Percentiles rank a stretch among this genome's conserved stretches.
These are phyloP conservation scores for Argyrosomus japonicus DNA, from an alignment of 2,113 vertebrate genomes.

Conservation along the genomic window DNA sequence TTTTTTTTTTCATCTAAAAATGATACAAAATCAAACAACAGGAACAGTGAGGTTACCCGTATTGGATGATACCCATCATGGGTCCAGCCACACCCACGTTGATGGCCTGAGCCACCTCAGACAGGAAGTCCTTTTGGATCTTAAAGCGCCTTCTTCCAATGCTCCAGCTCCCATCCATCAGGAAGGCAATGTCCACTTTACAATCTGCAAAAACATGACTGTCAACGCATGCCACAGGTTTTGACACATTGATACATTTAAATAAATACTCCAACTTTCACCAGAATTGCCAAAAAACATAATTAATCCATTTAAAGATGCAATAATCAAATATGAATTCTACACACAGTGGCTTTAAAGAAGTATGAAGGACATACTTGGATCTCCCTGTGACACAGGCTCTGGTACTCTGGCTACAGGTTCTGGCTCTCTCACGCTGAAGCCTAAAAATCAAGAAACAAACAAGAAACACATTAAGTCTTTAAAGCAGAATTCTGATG, in stretches of 20 bases:
- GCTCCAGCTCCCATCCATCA: slow-evolving; percentile 96
- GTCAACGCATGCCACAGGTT: not conserved
- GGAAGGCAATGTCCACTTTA: slow-evolving; percentile 92
- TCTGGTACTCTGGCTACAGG: slow-evolving; percentile 82
- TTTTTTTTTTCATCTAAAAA: not conserved
- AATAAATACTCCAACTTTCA: not conserved
- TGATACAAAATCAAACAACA: not conserved
- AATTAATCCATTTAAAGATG: not conserved
- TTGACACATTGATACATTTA: not conserved
- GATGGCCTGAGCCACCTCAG: slow-evolving; percentile 88
- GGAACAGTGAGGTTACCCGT: slow-evolving; percentile 84
- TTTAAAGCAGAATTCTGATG: not conserved
- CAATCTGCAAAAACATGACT: slow-evolving; percentile 84
- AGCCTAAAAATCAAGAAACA: slow-evolving; percentile 82
- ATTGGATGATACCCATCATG: slow-evolving; percentile 96
- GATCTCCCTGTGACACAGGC: slow-evolving; percentile 87
- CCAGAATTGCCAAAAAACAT: not conserved
- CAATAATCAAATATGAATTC: not conserved
- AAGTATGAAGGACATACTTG: slow-evolving; percentile 85
- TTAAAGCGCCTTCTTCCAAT: slow-evolving; percentile 95
- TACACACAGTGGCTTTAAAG: not conserved
- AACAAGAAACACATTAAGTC: not conserved
- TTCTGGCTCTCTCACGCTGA: slow-evolving; percentile 85
- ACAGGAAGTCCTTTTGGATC: slow-evolving; percentile 95
- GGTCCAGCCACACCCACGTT: slow-evolving; percentile 89